phyloP scores from a whole-genome alignment of 2,888 invertebrate genomes.

The Hirtodrosophila histrioides region DNA sequence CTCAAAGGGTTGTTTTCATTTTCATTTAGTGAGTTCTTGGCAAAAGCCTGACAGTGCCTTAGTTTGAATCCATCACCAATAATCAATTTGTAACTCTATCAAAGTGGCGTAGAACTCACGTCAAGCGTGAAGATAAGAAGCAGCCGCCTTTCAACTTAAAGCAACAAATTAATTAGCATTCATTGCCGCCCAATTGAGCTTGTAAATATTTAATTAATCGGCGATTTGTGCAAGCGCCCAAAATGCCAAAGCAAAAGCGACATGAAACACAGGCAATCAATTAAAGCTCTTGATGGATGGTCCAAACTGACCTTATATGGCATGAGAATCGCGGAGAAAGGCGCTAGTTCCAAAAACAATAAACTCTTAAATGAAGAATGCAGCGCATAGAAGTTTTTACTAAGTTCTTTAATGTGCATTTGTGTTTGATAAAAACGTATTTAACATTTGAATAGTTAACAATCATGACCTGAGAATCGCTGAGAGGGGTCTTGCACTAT shows the following conservation, averaged over 20 bases:
- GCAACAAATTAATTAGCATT: conserved; percentile 75
- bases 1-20: conserved; percentile 58
- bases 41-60: neutral
- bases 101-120: conserved; percentile 19
- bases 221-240: conserved; percentile 51
- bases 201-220: conserved; percentile 79
- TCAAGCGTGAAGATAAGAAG: conserved; percentile 69
- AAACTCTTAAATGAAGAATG: no score
- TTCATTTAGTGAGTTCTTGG: conserved; percentile 21
- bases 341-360: neutral
- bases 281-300: conserved; percentile 60
- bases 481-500: no score
- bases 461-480: conserved; percentile 2
- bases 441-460: no score
- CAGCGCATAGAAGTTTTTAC: no score
- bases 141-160: conserved; percentile 49
- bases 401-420: no score
- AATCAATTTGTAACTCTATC: conserved; percentile 55
- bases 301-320: neutral
- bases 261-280: conserved; percentile 57
- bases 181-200: conserved; percentile 75
- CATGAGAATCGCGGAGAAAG: conserved; percentile 7
- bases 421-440: no score
- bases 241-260: conserved; percentile 31
- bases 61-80: conserved; percentile 33